Conservation (phyloP, 35 echinoderm and acorn worm genomes). For the Hemicentrotus pulcherrimus region DNA sequence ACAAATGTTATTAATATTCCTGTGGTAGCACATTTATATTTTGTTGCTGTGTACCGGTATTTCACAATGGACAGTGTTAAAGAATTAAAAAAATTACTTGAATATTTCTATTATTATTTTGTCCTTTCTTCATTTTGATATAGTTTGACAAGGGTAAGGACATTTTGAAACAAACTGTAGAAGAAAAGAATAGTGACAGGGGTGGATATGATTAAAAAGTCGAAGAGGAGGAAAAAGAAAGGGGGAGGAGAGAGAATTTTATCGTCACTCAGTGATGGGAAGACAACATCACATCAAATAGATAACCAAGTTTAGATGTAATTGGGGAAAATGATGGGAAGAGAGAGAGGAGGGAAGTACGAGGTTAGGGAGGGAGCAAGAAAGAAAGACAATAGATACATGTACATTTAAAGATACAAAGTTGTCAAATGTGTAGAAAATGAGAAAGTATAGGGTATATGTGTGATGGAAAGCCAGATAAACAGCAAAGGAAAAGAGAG, state of each 20-base stretch:
- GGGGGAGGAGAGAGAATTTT: no score
- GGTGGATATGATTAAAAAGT: not conserved
- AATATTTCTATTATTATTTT: no score
- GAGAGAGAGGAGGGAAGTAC: not conserved
- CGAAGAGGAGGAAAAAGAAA: no score
- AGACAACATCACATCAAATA: no score
- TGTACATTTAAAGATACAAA: no score
- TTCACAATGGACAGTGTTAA: not conserved
- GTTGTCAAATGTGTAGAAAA: no score
- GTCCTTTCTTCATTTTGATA: not conserved
- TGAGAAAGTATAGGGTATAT: no score
- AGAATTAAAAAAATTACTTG: not conserved
- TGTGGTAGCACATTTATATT: not conserved
- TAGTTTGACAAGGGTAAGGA: not conserved
- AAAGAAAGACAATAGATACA: no score
- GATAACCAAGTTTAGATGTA: not conserved
- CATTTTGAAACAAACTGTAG: not conserved
- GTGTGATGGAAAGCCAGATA: no score
- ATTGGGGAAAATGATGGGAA: not conserved
- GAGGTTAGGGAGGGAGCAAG: no score
- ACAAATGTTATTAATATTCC: not conserved
- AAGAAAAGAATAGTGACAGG: not conserved
- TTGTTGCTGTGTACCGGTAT: conserved; percentile 8
- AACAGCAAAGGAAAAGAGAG: no score
- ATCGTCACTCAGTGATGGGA: no score